These are phyloP conservation scores for Watsonalla binaria DNA, from an alignment of 2,888 invertebrate genomes.

Conservation along the genomic window DNA sequence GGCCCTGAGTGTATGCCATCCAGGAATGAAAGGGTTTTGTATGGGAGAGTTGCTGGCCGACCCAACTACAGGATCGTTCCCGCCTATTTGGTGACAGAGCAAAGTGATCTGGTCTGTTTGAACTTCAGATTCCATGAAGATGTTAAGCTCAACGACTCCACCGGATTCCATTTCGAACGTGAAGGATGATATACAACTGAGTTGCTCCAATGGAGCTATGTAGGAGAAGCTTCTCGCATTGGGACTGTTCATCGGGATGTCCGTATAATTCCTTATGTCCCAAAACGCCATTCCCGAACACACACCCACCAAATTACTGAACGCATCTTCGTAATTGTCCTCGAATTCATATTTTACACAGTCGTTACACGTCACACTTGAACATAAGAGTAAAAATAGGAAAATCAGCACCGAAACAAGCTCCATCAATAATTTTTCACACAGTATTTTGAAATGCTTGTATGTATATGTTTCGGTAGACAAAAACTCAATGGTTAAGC, in stretches of 20 bases:
- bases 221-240: conserved; percentile 26
- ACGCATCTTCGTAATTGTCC: conserved; percentile 28
- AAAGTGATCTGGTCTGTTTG: conserved; percentile 31
- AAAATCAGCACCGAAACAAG: background rate
- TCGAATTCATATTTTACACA: conserved; percentile 45
- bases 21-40: conserved; percentile 9
- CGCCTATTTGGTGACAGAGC: conserved; percentile 12
- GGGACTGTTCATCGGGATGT: conserved; percentile 20
- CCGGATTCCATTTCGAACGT: conserved; percentile 28
- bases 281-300: conserved; percentile 27
- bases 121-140: conserved; percentile 30
- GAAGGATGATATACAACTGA: conserved; percentile 30
- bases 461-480: conserved; percentile 24
- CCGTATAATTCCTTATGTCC: conserved; percentile 27
- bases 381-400: conserved; percentile 16
- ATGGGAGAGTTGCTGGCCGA: conserved; percentile 2
- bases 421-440: conserved; percentile 1
- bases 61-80: conserved; percentile 15
- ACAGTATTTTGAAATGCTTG: conserved; percentile 21
- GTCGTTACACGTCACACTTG: conserved; percentile 26
- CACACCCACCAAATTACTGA: conserved; percentile 22
- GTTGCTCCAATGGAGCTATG: conserved; percentile 21
- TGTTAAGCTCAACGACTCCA: conserved; percentile 39
- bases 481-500: conserved; percentile 25
- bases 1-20: conserved; percentile 29